Percentiles rank a stretch among this genome's conserved stretches.
These are phyloP conservation scores for Buceros bicornis DNA, from an alignment of 2,797 vertebrate genomes.

Conservation along the genomic window DNA sequence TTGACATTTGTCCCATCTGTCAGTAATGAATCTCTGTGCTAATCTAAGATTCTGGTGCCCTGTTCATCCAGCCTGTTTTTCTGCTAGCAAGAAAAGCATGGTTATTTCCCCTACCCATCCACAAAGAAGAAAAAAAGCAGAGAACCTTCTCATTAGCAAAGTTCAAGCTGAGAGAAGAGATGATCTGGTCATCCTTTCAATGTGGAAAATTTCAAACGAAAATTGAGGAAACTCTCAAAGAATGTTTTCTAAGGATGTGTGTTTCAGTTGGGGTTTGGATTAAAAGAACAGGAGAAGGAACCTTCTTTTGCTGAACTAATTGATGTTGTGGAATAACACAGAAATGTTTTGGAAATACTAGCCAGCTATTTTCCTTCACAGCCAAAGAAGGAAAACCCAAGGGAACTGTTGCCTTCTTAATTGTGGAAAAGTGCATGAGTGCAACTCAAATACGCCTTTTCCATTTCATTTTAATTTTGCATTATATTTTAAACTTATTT, in stretches of 20 bases:
- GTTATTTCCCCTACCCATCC: neutral
- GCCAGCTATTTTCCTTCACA: slow-evolving; percentile 21
- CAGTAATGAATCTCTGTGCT: neutral
- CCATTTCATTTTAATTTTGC: slow-evolving; percentile 3
- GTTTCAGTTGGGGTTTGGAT: neutral
- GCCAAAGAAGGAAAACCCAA: slow-evolving; percentile 31
- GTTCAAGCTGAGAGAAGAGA: neutral
- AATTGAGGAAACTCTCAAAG: neutral
- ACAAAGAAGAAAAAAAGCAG: neutral
- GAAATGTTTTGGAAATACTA: slow-evolving; percentile 38
- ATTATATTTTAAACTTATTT: slow-evolving; percentile 6
- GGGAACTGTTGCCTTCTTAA: slow-evolving; percentile 2
- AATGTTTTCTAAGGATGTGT: neutral
- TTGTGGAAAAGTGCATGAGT: slow-evolving; percentile 36
- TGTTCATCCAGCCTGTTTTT: neutral
- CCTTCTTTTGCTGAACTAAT: neutral
- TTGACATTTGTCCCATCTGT: neutral
- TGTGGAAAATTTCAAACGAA: neutral
- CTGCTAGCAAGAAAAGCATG: neutral
- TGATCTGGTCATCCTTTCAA: neutral
- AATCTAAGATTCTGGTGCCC: neutral
- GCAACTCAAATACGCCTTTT: slow-evolving; percentile 32
- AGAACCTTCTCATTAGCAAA: neutral
- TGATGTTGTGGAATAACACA: neutral
- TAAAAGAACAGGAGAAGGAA: neutral